phyloP scores from a whole-genome alignment of 2,888 invertebrate species.

The Dione juno region DNA sequence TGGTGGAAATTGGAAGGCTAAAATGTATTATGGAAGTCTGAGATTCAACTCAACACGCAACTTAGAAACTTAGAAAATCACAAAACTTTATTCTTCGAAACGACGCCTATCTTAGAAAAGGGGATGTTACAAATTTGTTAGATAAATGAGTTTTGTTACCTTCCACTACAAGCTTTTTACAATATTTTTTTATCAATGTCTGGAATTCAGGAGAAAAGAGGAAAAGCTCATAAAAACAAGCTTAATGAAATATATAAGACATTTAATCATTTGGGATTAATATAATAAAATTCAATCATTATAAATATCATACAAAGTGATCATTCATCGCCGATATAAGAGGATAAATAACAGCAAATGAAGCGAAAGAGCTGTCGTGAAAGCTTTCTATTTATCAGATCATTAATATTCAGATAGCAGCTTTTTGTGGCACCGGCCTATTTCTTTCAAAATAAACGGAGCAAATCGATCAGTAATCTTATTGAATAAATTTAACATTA shows the following conservation, averaged over 20 bases:
- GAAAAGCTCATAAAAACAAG: too few relatives aligned
- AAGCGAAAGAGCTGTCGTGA: slow-evolving; percentile 10
- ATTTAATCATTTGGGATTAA: background rate
- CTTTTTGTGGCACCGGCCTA: slow-evolving; percentile 20
- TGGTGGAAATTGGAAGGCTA: background rate
- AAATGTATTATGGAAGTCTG: background rate
- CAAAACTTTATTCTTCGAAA: slow-evolving; percentile 2
- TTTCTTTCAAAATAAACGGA: slow-evolving; percentile 25
- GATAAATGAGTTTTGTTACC: slow-evolving; percentile 12
- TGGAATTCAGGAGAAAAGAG: too few relatives aligned
- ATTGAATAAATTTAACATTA: slow-evolving; percentile 36
- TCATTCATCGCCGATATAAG: background rate
- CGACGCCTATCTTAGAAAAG: slow-evolving; percentile 9
- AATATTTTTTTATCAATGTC: too few relatives aligned
- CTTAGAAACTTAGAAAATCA: slow-evolving; percentile 17
- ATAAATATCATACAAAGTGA: background rate
- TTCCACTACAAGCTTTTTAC: background rate
- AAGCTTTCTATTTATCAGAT: slow-evolving; percentile 29
- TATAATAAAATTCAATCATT: background rate
- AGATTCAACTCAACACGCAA: slow-evolving; percentile 8
- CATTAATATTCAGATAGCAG: slow-evolving; percentile 33
- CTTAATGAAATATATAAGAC: too few relatives aligned
- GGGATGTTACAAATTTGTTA: slow-evolving; percentile 14
- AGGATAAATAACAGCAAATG: slow-evolving; percentile 20
- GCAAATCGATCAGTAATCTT: slow-evolving; percentile 34